Conservation (phyloP, 30 jellyfish, hydroid and myxozoan genomes). For the Chrysaora quinquecirrha region DNA sequence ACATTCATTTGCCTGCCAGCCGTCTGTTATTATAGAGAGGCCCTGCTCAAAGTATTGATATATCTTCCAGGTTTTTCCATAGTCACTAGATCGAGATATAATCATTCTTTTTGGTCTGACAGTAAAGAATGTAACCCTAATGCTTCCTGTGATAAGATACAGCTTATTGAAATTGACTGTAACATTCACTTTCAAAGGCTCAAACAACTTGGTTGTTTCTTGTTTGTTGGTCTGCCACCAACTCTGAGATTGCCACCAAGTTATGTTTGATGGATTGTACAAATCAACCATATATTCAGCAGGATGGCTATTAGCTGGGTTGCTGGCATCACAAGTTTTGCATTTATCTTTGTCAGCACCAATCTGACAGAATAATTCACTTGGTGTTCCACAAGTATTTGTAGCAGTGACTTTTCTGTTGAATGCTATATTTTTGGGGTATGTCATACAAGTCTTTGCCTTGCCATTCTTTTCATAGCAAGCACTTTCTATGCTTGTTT, state of each 20-base stretch:
- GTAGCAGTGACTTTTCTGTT: constrained; percentile 74
- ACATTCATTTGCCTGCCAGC: too few species aligned
- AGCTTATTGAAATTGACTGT: constrained; percentile 61
- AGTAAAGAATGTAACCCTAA: constrained; percentile 71
- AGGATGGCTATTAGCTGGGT: constrained; percentile 72
- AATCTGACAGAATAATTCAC: constrained; percentile 69
- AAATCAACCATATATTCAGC: constrained; percentile 73
- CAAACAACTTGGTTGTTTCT: constrained; percentile 59
- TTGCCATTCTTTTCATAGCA: constrained; percentile 69
- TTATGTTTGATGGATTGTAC: constrained; percentile 56
- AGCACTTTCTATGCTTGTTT: constrained; percentile 54
- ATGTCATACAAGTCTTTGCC: constrained; percentile 84
- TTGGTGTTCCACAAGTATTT: constrained; percentile 89
- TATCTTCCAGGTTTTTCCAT: constrained; percentile 82
- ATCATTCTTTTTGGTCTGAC: constrained; percentile 86
- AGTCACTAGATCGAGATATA: constrained; percentile 74
- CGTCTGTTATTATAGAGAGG: too few species aligned
- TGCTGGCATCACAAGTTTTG: constrained; percentile 57
- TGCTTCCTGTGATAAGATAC: constrained; percentile 87
- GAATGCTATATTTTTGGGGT: constrained; percentile 81
- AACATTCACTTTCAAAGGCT: constrained; percentile 82
- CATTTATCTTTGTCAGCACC: constrained; percentile 81
- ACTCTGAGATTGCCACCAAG: constrained; percentile 92
- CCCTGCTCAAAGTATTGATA: constrained; percentile 82
- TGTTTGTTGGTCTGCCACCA: constrained; percentile 89